These are phyloP conservation scores for Drosophila phalerata DNA, from an alignment of 2,888 invertebrate genomes.

Conservation along the genomic window DNA sequence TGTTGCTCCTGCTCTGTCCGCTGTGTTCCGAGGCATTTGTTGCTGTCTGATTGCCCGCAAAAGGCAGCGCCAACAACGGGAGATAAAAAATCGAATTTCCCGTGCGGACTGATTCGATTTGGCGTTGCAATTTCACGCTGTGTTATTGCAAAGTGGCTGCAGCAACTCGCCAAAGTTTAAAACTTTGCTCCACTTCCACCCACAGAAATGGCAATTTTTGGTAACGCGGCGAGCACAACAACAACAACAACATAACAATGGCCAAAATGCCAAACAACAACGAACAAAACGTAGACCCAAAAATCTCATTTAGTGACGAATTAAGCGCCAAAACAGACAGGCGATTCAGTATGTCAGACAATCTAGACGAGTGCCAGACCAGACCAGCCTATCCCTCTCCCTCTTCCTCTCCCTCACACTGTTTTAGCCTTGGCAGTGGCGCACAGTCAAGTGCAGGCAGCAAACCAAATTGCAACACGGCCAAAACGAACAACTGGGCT, in stretches of 20 bases:
- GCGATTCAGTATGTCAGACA: conserved; percentile 75
- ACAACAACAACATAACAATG: conserved; percentile 33
- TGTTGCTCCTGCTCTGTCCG: conserved; percentile 30
- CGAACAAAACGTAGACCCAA: conserved; percentile 43
- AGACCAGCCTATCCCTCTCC: background rate
- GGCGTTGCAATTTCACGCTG: conserved; percentile 85
- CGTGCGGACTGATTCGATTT: conserved; percentile 85
- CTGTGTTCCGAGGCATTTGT: conserved; percentile 60
- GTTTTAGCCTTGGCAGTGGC: conserved; percentile 19
- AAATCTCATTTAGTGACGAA: conserved; percentile 84
- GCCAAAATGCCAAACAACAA: conserved; percentile 26
- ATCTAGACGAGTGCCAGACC: conserved; percentile 30
- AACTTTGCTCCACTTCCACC: conserved; percentile 17
- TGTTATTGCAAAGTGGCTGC: conserved; percentile 83
- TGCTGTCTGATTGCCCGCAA: conserved; percentile 81
- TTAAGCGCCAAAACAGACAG: conserved; percentile 83
- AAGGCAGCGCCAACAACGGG: conserved; percentile 50
- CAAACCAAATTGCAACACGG: conserved; percentile 15
- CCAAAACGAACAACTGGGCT: conserved; percentile 28
- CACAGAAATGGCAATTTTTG: conserved; percentile 59
- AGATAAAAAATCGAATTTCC: conserved; percentile 83
- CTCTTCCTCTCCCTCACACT: background rate
- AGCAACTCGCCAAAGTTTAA: conserved; percentile 34
- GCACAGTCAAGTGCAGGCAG: conserved; percentile 73
- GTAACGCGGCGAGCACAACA: conserved; percentile 20